Evolutionary conservation across 2,113 vertebrate species (phyloP).

Genomic region (Phyllostomus discolor): DNA sequence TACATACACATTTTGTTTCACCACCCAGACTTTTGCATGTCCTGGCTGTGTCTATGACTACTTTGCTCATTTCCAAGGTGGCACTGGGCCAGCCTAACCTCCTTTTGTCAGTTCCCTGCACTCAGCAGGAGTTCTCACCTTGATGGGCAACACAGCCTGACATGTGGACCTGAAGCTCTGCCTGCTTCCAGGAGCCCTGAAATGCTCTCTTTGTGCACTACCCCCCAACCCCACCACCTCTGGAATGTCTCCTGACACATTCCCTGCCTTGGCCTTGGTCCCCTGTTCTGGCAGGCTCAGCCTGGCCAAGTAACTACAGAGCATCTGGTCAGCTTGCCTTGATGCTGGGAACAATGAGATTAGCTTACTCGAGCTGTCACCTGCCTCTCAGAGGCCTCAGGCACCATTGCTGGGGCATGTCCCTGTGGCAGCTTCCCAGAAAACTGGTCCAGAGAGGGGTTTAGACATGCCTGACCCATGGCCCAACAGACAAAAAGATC

Average conservation of each 20-base stretch:
- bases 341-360: conserved; percentile 5
- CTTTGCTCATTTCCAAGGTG: background rate
- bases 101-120: background rate
- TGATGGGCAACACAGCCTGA: background rate
- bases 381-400: background rate
- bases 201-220: background rate
- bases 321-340: background rate
- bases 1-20: fast-evolving
- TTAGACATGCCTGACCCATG: background rate
- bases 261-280: background rate
- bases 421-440: background rate
- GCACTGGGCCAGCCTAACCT: fast-evolving
- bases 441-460: background rate
- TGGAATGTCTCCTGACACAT: background rate
- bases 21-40: background rate
- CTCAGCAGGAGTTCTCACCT: background rate
- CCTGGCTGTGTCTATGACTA: background rate
- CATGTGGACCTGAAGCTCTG: background rate
- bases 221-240: background rate
- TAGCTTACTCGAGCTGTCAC: background rate
- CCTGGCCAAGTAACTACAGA: background rate
- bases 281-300: conserved; percentile 38
- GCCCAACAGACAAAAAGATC: background rate
- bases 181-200: background rate
- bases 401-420: background rate